Evolutionary conservation across 2,797 vertebrate genomes (phyloP).

Genomic region (Peromyscus nudipes): DNA sequence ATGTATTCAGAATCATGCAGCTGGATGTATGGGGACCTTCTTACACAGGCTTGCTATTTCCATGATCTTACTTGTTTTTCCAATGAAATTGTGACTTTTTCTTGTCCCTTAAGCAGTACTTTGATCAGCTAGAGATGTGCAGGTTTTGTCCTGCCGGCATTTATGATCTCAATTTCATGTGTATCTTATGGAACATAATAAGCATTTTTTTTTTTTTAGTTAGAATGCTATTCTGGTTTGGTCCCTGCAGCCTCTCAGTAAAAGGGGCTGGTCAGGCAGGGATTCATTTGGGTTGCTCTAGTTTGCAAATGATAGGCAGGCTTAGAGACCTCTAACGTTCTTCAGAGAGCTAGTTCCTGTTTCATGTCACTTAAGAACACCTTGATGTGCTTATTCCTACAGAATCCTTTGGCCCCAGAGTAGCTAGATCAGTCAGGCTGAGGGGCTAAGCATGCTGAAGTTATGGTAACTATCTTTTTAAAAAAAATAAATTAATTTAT

Average conservation of each 20-base stretch:
- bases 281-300: not conserved
- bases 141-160: not conserved
- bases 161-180: not conserved
- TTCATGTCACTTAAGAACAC: too few species aligned
- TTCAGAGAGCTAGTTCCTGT: too few species aligned
- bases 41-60: not conserved
- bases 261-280: not conserved
- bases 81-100: not conserved
- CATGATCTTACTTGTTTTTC: not conserved
- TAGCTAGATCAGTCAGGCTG: too few species aligned
- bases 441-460: too few species aligned
- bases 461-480: too few species aligned
- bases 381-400: too few species aligned
- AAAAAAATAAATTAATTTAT: too few species aligned
- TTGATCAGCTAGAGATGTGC: not conserved
- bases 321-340: too few species aligned
- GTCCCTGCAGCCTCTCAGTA: fast-evolving
- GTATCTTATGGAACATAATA: not conserved
- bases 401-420: too few species aligned
- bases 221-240: not conserved
- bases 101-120: not conserved
- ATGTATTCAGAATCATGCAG: not conserved
- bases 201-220: not conserved
- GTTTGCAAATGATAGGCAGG: not conserved
- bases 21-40: not conserved